A percentile compares a stretch with the other conserved stretches of the same genome.
Conservation (phyloP, 2,797 vertebrate genomes). For the Manis pentadactyla region DNA sequence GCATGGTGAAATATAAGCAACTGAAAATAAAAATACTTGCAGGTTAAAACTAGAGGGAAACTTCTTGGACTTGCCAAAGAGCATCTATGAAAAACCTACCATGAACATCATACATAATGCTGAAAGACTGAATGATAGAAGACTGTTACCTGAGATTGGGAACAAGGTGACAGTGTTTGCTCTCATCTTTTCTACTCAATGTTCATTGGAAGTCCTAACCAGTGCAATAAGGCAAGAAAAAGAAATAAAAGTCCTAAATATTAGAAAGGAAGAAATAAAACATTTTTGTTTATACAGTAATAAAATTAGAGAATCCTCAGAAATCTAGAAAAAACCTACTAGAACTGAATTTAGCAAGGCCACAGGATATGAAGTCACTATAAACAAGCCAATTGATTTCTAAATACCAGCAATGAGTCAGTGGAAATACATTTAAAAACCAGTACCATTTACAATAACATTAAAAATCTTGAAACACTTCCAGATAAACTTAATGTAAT, state of each 20-base stretch:
- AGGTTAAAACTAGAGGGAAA: slow-evolving; percentile 33
- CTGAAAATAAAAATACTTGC: slow-evolving; percentile 16
- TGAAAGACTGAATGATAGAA: slow-evolving; percentile 33
- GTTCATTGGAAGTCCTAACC: background rate
- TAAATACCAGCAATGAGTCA: background rate
- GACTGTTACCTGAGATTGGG: background rate
- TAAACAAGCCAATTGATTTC: background rate
- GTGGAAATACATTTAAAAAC: background rate
- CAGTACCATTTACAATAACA: background rate
- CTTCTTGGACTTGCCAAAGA: slow-evolving; percentile 24
- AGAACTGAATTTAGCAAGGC: slow-evolving; percentile 17
- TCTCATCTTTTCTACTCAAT: background rate
- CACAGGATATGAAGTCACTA: background rate
- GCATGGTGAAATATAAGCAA: slow-evolving; percentile 18
- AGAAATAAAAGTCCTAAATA: background rate
- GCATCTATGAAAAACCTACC: background rate
- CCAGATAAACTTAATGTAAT: slow-evolving; percentile 21
- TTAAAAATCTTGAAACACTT: slow-evolving; percentile 25
- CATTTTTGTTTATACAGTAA: background rate
- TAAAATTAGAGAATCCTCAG: slow-evolving; percentile 30
- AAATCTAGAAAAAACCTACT: background rate
- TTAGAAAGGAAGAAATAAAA: slow-evolving; percentile 19
- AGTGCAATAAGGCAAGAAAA: slow-evolving; percentile 44
- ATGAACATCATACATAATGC: background rate
- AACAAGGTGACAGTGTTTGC: background rate